Evolutionary conservation across 2,113 vertebrate species (phyloP), one percentile per base, ranked within the genome.

Genomic region (Alosa alosa): DNA sequence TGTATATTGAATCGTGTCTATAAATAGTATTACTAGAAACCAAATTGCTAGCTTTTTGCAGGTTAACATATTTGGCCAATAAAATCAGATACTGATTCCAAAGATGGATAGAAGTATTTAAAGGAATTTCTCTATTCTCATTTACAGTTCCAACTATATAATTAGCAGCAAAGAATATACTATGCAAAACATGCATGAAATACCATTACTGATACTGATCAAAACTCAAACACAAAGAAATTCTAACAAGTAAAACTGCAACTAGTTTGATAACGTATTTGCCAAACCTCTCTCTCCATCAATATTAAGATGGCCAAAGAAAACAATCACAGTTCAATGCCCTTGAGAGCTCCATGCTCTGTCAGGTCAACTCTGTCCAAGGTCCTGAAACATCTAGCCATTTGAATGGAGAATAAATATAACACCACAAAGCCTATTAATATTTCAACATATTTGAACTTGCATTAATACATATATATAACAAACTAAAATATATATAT

Each of bases 161-260:
- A 22, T 60, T 11, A 60, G 3, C 55, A 60, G 6, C 55, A 60
- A 60, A 31, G 10, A 39, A 36, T 31, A 4, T 5, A 20, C 18
- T 22, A n/a, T 64, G 60, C 22, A 1, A 8, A n/a, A 64, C 25
- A 75, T 75, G 68, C 36, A 36, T 75, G 31, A 75, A 75, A 31
- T 75, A 75, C 31, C 68, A 31, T 75, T 39, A 64, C n/a, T 64
- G 20, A 75, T 75, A 25, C 68, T 75, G n/a, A 75, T 72, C n/a
- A 2, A 11, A 72, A 31, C 7, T 36, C 10, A 15, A 75, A 75
- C 22, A 64, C 6, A 22, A 6, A 22, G n/a, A 64, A 20, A 49
- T 49, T 6, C 10, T 6, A 72, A 72, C 8, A 72, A 31, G 25
- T 72, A 25, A 9, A 72, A 9, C 25, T 68, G 9, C 5, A 72